A percentile compares a stretch with the other conserved stretches of the same genome.
Conservation (phyloP, 2,888 invertebrate genomes). For the Rhyacophila evoluta region DNA sequence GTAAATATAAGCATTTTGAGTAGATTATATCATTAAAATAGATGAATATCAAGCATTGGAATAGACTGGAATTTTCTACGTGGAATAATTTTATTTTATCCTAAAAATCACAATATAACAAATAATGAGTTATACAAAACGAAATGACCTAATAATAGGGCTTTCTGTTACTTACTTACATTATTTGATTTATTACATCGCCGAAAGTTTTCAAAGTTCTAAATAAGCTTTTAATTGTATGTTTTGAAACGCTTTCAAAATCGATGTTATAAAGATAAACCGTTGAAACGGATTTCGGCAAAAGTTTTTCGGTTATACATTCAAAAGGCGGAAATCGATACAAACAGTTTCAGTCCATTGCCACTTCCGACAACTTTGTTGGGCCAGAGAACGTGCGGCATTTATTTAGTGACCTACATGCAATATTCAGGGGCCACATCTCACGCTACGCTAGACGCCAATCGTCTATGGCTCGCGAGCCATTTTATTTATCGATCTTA, state of each 20-base stretch:
- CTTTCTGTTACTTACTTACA: neutral
- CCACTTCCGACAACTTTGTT: slow-evolving; percentile 41
- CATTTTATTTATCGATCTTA: neutral
- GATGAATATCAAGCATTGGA: no score
- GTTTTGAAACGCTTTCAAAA: neutral
- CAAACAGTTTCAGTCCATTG: slow-evolving; percentile 38
- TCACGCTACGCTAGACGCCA: slow-evolving; percentile 1
- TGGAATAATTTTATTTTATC: no score
- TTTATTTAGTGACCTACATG: slow-evolving; percentile 49
- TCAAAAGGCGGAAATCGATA: slow-evolving; percentile 42
- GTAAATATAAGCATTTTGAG: no score
- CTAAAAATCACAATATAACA: no score
- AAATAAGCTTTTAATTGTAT: slow-evolving; percentile 24
- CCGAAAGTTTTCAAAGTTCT: slow-evolving; percentile 5
- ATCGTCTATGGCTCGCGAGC: neutral
- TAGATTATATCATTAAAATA: no score
- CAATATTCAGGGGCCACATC: slow-evolving; percentile 35
- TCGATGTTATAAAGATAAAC: slow-evolving; percentile 15
- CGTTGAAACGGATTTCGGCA: slow-evolving; percentile 9
- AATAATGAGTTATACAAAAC: neutral
- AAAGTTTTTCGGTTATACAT: slow-evolving; percentile 6
- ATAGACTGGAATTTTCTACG: no score
- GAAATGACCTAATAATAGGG: neutral
- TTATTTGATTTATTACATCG: slow-evolving; percentile 5
- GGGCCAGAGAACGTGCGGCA: slow-evolving; percentile 38